Evolutionary conservation across 2,113 vertebrate genomes (phyloP), one percentile per base, ranked within the genome.

Genomic region (Miniopterus natalensis): DNA sequence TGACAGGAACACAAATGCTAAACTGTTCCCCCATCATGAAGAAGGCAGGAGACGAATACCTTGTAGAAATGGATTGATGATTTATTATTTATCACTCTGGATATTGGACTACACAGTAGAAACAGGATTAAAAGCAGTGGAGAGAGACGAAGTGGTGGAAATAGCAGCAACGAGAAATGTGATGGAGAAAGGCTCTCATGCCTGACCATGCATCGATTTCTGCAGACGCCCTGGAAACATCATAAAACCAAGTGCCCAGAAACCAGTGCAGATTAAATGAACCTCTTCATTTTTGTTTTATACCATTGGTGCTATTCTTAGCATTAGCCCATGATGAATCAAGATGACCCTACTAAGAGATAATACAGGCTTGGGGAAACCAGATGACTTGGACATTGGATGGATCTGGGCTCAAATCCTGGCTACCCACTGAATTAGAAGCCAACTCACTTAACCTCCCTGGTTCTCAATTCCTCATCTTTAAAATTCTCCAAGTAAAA

Each of bases 31-130:
- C 31, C 23, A 2, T 49, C 68, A 42, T 29, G 15, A 71, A 49
- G 66, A 68, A 70, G n/a, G 18, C 40, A 61, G n/a, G 13, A 36
- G 74, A 81, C 40, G 84, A 70, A 92, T 89, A 85, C 57, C 63
- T 80, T 83, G n/a, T 73, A 59, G 51, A 88, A 95, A 80, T 92
- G 61, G 40, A 71, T 66, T 36, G 78, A 27, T 81, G 59, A 94
- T 95, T 75, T 93, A 95, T 96, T 94, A 96, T 95, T 97, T 89
- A 96, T 91, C 65, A 49, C 57, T 83, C 91, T 45, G 31, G 86
- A 91, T 29, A 83, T 2, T 47, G 78, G 8, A 36, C 83, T 71
- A 9, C 53, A n/a, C 47, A 84, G 83, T 31, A 71, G 57, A 73
- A 65, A 71, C 2, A 0, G 14, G 93, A 80, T 21, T 70, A 49